These are phyloP conservation scores for Pangasianodon hypophthalmus DNA, from an alignment of 2,113 vertebrate species.

Conservation along the genomic window DNA sequence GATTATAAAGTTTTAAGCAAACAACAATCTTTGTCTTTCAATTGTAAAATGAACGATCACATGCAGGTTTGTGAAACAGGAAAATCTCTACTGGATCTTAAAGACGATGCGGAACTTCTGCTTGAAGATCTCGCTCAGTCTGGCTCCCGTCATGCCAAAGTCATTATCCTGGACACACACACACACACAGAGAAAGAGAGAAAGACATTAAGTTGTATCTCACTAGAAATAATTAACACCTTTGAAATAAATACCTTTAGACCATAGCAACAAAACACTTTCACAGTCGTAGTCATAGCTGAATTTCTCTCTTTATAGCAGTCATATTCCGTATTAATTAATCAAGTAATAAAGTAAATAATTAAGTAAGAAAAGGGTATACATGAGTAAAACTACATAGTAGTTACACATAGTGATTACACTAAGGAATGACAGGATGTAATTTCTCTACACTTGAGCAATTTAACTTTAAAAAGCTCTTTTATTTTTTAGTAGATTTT, in stretches of 20 bases:
- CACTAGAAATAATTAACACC: not conserved
- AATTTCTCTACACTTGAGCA: not conserved
- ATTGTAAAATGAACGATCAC: not conserved
- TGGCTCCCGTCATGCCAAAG: conserved; percentile 29
- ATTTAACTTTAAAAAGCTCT: not conserved
- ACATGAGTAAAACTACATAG: not conserved
- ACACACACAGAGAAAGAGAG: not conserved
- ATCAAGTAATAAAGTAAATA: not conserved
- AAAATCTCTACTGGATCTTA: conserved; percentile 50
- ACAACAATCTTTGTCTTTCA: not conserved
- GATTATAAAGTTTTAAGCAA: not conserved
- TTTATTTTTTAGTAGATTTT: no score
- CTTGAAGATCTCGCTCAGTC: conserved; percentile 63
- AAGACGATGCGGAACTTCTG: conserved; percentile 62
- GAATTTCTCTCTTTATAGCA: not conserved
- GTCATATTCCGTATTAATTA: not conserved
- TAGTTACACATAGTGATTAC: no score
- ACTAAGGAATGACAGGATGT: not conserved
- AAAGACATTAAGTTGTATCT: not conserved
- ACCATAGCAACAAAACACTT: not conserved
- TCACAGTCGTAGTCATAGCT: not conserved
- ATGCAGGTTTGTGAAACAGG: not conserved
- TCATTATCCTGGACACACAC: conserved; percentile 60
- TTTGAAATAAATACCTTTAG: not conserved
- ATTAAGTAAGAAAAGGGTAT: not conserved